Conservation (phyloP, 2,797 vertebrate genomes). For the Leptoclinus maculatus region DNA sequence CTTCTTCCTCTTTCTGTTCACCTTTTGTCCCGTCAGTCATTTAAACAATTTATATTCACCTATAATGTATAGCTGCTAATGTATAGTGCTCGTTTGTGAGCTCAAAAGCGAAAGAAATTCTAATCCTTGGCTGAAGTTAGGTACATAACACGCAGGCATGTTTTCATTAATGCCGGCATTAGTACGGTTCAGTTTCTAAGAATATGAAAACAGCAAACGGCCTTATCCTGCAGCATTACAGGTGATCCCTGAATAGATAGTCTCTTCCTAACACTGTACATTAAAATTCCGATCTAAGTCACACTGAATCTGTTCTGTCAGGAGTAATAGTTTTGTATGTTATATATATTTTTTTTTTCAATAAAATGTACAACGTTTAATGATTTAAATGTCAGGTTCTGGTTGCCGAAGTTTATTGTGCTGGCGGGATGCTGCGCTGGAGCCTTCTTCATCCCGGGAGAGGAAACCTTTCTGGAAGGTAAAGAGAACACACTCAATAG, state of each 20-base stretch:
- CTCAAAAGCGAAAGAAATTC: neutral
- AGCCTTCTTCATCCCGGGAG: conserved; percentile 94
- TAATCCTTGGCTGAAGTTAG: neutral
- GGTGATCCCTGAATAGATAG: neutral
- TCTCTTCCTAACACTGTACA: neutral
- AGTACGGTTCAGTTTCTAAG: neutral
- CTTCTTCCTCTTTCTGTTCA: neutral
- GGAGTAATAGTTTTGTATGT: neutral
- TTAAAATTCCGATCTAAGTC: neutral
- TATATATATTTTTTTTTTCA: neutral
- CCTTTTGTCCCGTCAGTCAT: neutral
- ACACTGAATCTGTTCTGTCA: neutral
- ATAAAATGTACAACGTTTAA: neutral
- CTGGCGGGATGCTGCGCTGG: conserved; percentile 92
- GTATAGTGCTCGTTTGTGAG: neutral
- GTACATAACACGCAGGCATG: neutral
- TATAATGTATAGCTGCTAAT: neutral
- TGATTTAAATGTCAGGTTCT: conserved; percentile 86
- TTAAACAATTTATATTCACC: neutral
- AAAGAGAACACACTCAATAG: conserved; percentile 30
- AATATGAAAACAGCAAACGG: neutral
- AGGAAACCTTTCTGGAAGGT: conserved; percentile 94
- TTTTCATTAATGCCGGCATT: neutral
- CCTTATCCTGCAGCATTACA: neutral
- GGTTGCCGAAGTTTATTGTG: conserved; percentile 93